Evolutionary conservation across 1,140 invertebrate genomes (phyloP), one percentile per base, ranked within the genome.

Genomic region (Caenorhabditis latens): DNA sequence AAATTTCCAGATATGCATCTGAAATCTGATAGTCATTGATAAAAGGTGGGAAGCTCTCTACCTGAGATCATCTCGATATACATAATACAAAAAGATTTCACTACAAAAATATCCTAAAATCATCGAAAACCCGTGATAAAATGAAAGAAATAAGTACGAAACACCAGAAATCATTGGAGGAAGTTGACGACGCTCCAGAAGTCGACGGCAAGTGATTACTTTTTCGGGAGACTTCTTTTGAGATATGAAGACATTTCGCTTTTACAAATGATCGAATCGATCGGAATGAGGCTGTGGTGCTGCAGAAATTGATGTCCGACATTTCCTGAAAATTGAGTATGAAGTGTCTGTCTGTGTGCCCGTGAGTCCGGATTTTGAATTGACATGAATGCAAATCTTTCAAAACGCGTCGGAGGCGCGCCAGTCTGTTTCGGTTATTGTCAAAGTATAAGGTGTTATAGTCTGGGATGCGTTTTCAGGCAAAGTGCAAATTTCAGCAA

Each of bases 221-320:
- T 21, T 32, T 79, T 79, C 40, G 19, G 4, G 43, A 19, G 11
- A 24, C 4, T 43, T 71, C 42, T 71, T 71, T 48, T 32, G 46
- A 79, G 3, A n/a, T 13, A 24, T 79, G 4, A 0, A 53, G 19
- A 79, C 71, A 79, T 79, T 79, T 79, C 1, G 71, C 19, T n/a
- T 79, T 79, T n/a, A 79, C n/a, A 24, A 79, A 79, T 53, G 71
- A 79, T 7, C 84, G 65, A 50, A 85, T 53, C 13, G 84, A 85
- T 7, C 84, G 84, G 67, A 71, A 85, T 4, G 67, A 65, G 11
- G 84, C 84, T 0, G 84, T 48, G 0, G 84, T 67, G 32, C 84
- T 67, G 32, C 84, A 85, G 67, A 71, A 85, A 50, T 85, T 85
- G n/a, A 85, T 24, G 32, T 85, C 84, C n/a, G 67, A 65, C 84